Conservation (phyloP, 2,797 vertebrate species). For the Echeneis naucrates region DNA sequence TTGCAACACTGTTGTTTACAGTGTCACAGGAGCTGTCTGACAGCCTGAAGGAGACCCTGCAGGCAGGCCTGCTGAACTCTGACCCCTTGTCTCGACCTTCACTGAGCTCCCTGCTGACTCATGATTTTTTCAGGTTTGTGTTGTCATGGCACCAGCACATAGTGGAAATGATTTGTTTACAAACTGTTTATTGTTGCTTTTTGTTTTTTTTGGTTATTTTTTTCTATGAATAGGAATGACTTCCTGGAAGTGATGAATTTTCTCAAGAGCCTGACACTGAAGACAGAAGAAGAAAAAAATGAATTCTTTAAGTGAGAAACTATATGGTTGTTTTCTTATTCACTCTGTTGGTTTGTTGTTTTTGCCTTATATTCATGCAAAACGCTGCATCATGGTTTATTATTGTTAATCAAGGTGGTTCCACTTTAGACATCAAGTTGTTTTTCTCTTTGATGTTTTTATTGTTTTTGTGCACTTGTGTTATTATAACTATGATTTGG, state of each 20-base stretch:
- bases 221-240: conserved; percentile 88
- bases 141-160: neutral
- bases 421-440: neutral
- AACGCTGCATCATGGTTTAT: neutral
- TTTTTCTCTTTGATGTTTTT: too few relatives aligned
- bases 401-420: neutral
- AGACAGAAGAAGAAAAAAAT: conserved; percentile 97
- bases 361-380: neutral
- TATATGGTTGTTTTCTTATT: neutral
- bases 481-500: neutral
- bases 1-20: conserved; percentile 54
- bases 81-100: conserved; percentile 86
- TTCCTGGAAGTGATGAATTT: conserved; percentile 97
- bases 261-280: conserved; percentile 94
- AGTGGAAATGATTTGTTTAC: neutral
- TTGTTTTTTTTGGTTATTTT: conserved; percentile 20
- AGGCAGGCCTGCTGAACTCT: conserved; percentile 86
- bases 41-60: conserved; percentile 89
- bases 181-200: too few relatives aligned
- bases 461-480: neutral
- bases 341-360: neutral
- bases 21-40: conserved; percentile 81
- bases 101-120: conserved; percentile 89
- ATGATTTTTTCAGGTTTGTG: conserved; percentile 95
- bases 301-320: conserved; percentile 97